Evolutionary conservation across 53 echinoderm and acorn worm genomes (phyloP).

Genomic region (Henricia sp.): DNA sequence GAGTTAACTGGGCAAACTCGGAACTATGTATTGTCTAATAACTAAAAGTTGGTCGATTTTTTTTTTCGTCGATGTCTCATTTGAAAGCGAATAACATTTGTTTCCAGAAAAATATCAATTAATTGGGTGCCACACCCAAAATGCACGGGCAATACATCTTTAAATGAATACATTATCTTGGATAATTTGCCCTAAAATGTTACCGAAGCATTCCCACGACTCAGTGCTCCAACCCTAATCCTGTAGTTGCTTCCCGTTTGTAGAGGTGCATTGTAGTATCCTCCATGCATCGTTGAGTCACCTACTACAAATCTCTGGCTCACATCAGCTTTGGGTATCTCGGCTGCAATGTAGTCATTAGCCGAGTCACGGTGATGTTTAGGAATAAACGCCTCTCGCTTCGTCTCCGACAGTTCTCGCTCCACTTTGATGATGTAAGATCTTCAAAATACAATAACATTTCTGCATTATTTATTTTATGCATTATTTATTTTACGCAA

Average conservation of each 20-base stretch:
- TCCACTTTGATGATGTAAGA: slow-evolving; percentile 1
- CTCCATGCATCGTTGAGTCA: background rate
- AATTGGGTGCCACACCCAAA: background rate
- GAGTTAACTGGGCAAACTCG: no score
- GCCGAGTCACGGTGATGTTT: background rate
- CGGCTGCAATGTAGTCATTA: slow-evolving; percentile 26
- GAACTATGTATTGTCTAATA: no score
- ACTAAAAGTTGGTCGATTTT: no score
- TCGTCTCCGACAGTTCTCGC: background rate
- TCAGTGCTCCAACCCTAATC: slow-evolving; percentile 19
- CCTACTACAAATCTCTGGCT: slow-evolving; percentile 32
- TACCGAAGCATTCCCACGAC: background rate
- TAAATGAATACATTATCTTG: background rate
- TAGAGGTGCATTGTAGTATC: slow-evolving; percentile 33
- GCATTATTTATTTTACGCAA: no score
- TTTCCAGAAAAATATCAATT: background rate
- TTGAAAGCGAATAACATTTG: no score
- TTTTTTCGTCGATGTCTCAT: no score
- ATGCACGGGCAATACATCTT: no score
- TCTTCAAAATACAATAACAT: background rate
- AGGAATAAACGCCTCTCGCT: slow-evolving; percentile 1
- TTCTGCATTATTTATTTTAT: no score
- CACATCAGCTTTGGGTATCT: slow-evolving; percentile 18
- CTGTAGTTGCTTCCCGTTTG: background rate
- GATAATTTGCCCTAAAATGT: background rate